A percentile compares a stretch with the other conserved stretches of the same genome.
Evolutionary conservation across 2,888 invertebrate species (phyloP).

Genomic region (Creontiades dilutus): DNA sequence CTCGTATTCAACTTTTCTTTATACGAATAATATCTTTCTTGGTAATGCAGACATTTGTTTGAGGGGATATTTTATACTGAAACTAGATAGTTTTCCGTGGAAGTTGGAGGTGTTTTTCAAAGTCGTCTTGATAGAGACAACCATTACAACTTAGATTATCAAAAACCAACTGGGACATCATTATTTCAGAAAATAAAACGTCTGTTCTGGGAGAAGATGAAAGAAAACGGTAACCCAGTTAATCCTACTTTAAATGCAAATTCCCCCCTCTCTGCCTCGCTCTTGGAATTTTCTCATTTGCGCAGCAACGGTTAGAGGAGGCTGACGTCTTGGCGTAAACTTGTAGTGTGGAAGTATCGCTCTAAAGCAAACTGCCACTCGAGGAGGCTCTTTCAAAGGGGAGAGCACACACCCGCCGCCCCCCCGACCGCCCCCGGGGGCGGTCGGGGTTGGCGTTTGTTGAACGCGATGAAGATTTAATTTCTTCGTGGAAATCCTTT

Average conservation of each 20-base stretch:
- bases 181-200: neutral
- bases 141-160: neutral
- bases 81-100: too few species aligned
- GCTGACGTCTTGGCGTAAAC: slow-evolving; percentile 14
- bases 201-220: neutral
- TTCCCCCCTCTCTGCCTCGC: neutral
- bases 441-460: neutral
- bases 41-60: too few species aligned
- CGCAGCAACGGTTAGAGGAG: slow-evolving; percentile 26
- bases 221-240: slow-evolving; percentile 15
- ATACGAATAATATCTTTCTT: too few species aligned
- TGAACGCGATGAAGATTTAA: slow-evolving; percentile 54
- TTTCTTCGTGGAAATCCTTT: slow-evolving; percentile 22
- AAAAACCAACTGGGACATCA: neutral
- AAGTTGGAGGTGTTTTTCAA: too few species aligned
- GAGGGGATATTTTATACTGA: too few species aligned
- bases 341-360: neutral
- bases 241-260: slow-evolving; percentile 10
- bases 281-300: slow-evolving; percentile 37
- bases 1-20: too few species aligned
- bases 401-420: neutral
- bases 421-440: neutral
- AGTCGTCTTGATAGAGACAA: too few species aligned
- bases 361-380: slow-evolving; percentile 48
- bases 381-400: slow-evolving; percentile 41